Evolutionary conservation across 2,797 vertebrate genomes (phyloP).

Genomic region (Lagodon rhomboides): DNA sequence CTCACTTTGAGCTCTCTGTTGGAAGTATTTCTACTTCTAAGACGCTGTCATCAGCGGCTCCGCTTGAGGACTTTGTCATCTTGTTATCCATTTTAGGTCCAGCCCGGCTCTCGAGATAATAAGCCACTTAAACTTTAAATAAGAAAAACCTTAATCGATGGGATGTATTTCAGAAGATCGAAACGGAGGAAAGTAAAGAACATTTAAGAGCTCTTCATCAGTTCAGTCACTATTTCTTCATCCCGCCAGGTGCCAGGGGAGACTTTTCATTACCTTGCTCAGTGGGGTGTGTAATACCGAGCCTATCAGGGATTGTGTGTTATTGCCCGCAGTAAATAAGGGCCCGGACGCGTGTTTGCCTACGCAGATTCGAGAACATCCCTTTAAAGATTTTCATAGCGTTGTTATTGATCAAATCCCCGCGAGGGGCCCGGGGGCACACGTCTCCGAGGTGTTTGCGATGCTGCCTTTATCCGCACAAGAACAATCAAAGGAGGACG

Average conservation of each 20-base stretch:
- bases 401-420: conserved; percentile 55
- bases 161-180: background rate
- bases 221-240: conserved; percentile 45
- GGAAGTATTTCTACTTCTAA: background rate
- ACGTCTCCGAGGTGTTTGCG: conserved; percentile 55
- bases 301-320: conserved; percentile 34
- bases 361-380: conserved; percentile 29
- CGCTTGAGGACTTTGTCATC: conserved; percentile 4
- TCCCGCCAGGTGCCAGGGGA: conserved; percentile 19
- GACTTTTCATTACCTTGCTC: conserved; percentile 71
- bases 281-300: conserved; percentile 54
- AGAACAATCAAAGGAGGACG: conserved; percentile 70
- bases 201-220: conserved; percentile 41
- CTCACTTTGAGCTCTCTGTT: background rate
- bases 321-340: conserved; percentile 41
- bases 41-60: background rate
- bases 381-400: conserved; percentile 22
- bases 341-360: background rate
- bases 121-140: background rate
- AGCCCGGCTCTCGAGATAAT: background rate
- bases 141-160: conserved; percentile 1
- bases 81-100: background rate
- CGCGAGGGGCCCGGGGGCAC: background rate
- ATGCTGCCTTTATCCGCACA: conserved; percentile 52
- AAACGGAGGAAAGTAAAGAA: conserved; percentile 3